Conservation (phyloP, 2,113 vertebrate species). For the Mesitornis unicolor region DNA sequence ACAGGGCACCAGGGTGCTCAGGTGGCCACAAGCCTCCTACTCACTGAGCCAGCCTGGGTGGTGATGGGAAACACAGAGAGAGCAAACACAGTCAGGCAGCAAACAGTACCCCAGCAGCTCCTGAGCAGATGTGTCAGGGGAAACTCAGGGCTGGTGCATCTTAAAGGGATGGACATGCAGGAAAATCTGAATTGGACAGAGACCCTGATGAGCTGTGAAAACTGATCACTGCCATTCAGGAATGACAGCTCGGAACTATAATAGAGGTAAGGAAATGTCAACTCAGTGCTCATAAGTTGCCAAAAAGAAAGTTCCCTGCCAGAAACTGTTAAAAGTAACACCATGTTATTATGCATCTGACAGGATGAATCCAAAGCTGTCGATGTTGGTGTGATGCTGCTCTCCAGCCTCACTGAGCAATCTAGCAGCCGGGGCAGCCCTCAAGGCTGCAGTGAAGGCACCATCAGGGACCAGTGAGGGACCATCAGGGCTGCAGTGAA, state of each 20-base stretch:
- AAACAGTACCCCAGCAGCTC: not conserved
- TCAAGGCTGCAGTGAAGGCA: rapidly evolving
- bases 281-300: not conserved
- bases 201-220: not conserved
- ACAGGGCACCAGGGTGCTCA: rapidly evolving
- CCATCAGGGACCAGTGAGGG: too few species aligned
- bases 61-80: not conserved
- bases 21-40: not conserved
- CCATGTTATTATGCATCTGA: rapidly evolving
- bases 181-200: not conserved
- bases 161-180: not conserved
- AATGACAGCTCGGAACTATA: not conserved
- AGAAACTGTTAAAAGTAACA: not conserved
- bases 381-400: rapidly evolving
- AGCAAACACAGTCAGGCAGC: not conserved
- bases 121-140: not conserved
- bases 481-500: rapidly evolving
- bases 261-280: not conserved
- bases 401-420: rapidly evolving
- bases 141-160: not conserved
- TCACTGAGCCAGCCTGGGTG: too few species aligned
- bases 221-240: not conserved
- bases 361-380: not conserved
- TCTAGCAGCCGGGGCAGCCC: rapidly evolving
- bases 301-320: not conserved